These are phyloP conservation scores for Megaustenia siamemsis DNA, from an alignment of 2,888 invertebrate species.

Conservation along the genomic window DNA sequence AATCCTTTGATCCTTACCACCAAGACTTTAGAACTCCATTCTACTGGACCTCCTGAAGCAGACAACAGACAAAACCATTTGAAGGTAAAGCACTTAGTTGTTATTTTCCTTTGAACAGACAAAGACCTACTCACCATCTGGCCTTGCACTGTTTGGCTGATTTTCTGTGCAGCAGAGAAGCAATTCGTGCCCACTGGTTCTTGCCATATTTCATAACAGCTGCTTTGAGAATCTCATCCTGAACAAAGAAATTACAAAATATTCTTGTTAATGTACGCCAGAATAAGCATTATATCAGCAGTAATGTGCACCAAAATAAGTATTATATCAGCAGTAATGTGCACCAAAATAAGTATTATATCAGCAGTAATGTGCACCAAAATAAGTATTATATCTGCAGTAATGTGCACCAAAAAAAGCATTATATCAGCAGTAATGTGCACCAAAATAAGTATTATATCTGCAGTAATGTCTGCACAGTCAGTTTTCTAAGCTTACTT, in stretches of 20 bases:
- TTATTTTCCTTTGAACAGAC: no score
- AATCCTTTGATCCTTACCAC: no score
- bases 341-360: no score
- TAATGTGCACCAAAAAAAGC: no score
- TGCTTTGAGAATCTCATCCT: slow-evolving; percentile 99
- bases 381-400: no score
- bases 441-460: no score
- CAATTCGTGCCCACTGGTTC: slow-evolving; percentile 99
- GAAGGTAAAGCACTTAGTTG: no score
- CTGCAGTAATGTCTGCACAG: no score
- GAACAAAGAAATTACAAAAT: slow-evolving; percentile 68
- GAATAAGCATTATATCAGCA: not conserved
- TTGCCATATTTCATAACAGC: slow-evolving; percentile 99
- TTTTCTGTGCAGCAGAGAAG: slow-evolving; percentile 97
- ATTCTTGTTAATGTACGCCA: not conserved
- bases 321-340: no score
- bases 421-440: no score
- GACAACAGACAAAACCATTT: not conserved
- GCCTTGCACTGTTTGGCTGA: slow-evolving; percentile 99
- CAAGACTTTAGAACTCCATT: not conserved
- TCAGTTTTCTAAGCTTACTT: no score
- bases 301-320: not conserved
- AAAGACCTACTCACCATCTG: slow-evolving; percentile 88
- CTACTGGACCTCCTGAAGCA: not conserved
- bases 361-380: no score